phyloP scores from a whole-genome alignment of 2,888 invertebrate species.

The Uropetala carovei region DNA sequence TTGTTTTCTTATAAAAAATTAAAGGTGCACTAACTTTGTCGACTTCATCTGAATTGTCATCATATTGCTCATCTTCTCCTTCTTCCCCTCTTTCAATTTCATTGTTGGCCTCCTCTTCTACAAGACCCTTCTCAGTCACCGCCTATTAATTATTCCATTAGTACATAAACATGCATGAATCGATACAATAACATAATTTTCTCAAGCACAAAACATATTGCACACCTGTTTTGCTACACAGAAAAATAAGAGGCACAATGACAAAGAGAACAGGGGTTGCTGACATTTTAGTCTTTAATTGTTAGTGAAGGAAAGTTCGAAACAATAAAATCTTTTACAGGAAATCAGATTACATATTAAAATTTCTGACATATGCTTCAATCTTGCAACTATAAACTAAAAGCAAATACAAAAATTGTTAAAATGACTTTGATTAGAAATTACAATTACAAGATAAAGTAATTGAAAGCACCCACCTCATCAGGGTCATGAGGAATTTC shows the following conservation, averaged over 20 bases:
- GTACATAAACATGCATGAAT: no score
- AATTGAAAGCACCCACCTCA: neutral
- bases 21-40: constrained; percentile 67
- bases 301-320: no score
- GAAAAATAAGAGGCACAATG: no score
- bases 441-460: neutral
- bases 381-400: no score
- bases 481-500: neutral
- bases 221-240: neutral
- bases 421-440: no score
- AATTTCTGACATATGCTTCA: no score
- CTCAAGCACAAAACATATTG: neutral
- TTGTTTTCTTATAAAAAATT: no score
- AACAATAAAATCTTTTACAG: no score
- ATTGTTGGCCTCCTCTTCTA: constrained; percentile 70
- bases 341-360: no score
- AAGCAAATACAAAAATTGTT: no score
- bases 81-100: constrained; percentile 69
- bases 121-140: constrained; percentile 34
- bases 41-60: constrained; percentile 71
- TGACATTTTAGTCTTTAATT: no score
- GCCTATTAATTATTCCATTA: neutral
- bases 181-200: neutral
- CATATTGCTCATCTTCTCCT: constrained; percentile 70
- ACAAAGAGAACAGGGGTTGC: no score